Evolutionary conservation across 2,888 invertebrate genomes (phyloP).

Genomic region (Anoncus sp.): DNA sequence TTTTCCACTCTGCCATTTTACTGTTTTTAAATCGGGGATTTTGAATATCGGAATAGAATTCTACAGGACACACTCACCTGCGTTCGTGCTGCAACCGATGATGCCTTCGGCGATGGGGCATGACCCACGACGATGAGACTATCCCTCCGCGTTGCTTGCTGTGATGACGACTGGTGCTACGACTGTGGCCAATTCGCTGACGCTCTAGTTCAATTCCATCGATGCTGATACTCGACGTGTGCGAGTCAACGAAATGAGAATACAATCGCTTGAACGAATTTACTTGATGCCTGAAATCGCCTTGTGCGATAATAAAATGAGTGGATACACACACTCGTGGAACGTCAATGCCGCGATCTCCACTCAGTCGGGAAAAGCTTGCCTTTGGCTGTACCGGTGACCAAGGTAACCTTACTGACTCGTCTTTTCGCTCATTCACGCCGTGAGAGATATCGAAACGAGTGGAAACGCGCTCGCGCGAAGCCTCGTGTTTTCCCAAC

Average conservation of each 20-base stretch:
- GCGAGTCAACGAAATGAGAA: slow-evolving; percentile 26
- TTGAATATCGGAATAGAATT: slow-evolving; percentile 26
- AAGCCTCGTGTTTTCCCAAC: too few species aligned
- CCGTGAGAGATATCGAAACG: too few species aligned
- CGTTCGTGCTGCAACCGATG: slow-evolving; percentile 24
- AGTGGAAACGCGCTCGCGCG: too few species aligned
- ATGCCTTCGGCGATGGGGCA: not conserved
- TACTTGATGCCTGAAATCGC: slow-evolving; percentile 12
- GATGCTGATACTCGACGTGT: slow-evolving; percentile 3
- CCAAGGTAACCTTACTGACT: too few species aligned
- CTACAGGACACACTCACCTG: slow-evolving; percentile 40
- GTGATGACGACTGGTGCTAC: not conserved
- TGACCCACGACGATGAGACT: not conserved
- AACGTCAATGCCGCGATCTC: too few species aligned
- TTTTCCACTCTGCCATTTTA: slow-evolving; percentile 20
- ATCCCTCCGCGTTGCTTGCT: not conserved
- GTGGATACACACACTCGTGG: too few species aligned
- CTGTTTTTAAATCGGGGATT: slow-evolving; percentile 2
- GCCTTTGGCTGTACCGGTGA: too few species aligned
- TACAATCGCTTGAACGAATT: not conserved
- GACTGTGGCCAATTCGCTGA: slow-evolving; percentile 11
- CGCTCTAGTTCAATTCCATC: not conserved
- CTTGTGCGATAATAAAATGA: too few species aligned
- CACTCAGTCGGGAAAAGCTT: too few species aligned
- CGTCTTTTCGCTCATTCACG: too few species aligned